Conservation (phyloP, 2,888 invertebrate species). For the Neuroscelio doddi region DNA sequence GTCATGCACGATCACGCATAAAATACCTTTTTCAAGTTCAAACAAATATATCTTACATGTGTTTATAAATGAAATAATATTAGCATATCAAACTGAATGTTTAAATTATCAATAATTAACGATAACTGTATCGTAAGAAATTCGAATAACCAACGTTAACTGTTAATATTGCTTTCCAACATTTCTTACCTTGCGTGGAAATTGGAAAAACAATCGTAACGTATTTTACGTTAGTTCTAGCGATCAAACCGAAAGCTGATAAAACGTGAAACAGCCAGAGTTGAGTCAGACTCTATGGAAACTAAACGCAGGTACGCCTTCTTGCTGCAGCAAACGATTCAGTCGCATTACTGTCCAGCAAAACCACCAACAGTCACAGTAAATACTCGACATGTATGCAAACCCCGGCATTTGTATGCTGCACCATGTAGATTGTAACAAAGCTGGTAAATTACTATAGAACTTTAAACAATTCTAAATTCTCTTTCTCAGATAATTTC, state of each 20-base stretch:
- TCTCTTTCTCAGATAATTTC: constrained; percentile 48
- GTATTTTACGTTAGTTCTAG: background rate
- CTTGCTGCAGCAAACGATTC: constrained; percentile 54
- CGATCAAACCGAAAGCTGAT: constrained; percentile 29
- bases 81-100: too few species aligned
- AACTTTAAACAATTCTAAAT: constrained; percentile 54
- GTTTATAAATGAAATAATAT: too few species aligned
- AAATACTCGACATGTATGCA: constrained; percentile 56
- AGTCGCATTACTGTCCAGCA: constrained; percentile 63
- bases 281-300: constrained; percentile 10
- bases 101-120: too few species aligned
- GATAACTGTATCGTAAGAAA: too few species aligned
- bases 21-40: too few species aligned
- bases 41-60: too few species aligned
- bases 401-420: constrained; percentile 46
- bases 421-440: constrained; percentile 41
- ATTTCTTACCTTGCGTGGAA: too few species aligned
- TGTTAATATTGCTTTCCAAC: too few species aligned
- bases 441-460: constrained; percentile 53
- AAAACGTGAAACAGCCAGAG: constrained; percentile 49
- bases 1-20: too few species aligned
- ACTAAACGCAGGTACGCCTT: constrained; percentile 51
- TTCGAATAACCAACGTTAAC: too few species aligned
- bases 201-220: too few species aligned
- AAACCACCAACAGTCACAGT: constrained; percentile 60